Conservation (phyloP, 2,888 invertebrate species). For the Piscicola geometra region DNA sequence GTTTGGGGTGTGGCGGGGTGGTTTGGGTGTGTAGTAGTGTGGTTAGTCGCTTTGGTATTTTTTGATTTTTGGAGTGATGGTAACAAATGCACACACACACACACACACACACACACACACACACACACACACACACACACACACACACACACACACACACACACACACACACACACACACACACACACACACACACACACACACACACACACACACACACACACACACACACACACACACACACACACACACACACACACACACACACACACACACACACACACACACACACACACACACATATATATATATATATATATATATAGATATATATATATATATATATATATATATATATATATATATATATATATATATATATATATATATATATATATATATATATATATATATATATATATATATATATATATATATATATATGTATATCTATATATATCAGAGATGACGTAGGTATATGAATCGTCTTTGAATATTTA, state of each 20-base stretch:
- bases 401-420: too few relatives aligned
- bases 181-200: constrained; percentile 15
- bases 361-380: too few relatives aligned
- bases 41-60: neutral
- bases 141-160: constrained; percentile 14
- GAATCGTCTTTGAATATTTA: too few relatives aligned
- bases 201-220: constrained; percentile 14
- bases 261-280: constrained; percentile 15
- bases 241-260: constrained; percentile 13
- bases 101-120: neutral
- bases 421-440: too few relatives aligned
- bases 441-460: too few relatives aligned
- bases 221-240: constrained; percentile 19
- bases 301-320: neutral
- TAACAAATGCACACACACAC: neutral
- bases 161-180: constrained; percentile 17
- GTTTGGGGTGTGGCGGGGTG: neutral
- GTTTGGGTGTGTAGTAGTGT: neutral
- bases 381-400: too few relatives aligned
- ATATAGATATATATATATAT: neutral
- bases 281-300: constrained; percentile 6
- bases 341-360: too few relatives aligned
- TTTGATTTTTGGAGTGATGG: neutral
- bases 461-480: too few relatives aligned
- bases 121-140: neutral